Evolutionary conservation across 30 jellyfish, hydroid and myxozoan species (phyloP).

Genomic region (Chironex yamaguchii): DNA sequence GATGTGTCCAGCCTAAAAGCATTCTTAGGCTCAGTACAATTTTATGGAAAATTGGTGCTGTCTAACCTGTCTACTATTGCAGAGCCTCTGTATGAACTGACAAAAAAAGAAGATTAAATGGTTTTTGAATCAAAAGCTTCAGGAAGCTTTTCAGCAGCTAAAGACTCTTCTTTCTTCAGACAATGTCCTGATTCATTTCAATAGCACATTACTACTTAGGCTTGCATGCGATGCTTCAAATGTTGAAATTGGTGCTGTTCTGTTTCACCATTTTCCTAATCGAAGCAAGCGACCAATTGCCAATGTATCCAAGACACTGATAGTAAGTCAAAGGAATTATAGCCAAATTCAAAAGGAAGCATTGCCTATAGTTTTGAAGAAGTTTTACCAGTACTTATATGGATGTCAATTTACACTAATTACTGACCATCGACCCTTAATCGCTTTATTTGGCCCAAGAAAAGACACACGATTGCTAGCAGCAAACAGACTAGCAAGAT

Average conservation of each 20-base stretch:
- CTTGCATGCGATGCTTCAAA: conserved; percentile 38
- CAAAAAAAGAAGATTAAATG: too few species aligned
- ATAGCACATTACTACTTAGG: conserved; percentile 22
- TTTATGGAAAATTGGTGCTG: too few species aligned
- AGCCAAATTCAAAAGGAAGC: conserved; percentile 42
- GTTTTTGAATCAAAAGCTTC: conserved; percentile 16
- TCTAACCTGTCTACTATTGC: too few species aligned
- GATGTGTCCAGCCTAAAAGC: too few species aligned
- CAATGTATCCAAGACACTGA: conserved; percentile 37
- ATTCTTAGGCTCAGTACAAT: too few species aligned
- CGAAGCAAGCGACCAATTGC: conserved; percentile 51
- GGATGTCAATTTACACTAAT: conserved; percentile 26
- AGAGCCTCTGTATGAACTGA: too few species aligned
- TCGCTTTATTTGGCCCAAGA: conserved; percentile 34
- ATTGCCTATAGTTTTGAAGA: neutral
- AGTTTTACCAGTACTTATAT: conserved; percentile 27
- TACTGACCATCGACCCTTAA: conserved; percentile 52
- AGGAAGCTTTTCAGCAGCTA: conserved; percentile 24
- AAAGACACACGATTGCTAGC: conserved; percentile 20
- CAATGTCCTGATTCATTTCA: conserved; percentile 49
- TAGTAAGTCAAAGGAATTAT: conserved; percentile 16
- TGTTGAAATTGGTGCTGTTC: conserved; percentile 37
- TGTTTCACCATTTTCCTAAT: conserved; percentile 33
- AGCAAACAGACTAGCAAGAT: conserved; percentile 55
- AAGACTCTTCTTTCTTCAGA: conserved; percentile 17